Evolutionary conservation across 2,888 invertebrate species (phyloP).

Genomic region (Dendrolimus pini): DNA sequence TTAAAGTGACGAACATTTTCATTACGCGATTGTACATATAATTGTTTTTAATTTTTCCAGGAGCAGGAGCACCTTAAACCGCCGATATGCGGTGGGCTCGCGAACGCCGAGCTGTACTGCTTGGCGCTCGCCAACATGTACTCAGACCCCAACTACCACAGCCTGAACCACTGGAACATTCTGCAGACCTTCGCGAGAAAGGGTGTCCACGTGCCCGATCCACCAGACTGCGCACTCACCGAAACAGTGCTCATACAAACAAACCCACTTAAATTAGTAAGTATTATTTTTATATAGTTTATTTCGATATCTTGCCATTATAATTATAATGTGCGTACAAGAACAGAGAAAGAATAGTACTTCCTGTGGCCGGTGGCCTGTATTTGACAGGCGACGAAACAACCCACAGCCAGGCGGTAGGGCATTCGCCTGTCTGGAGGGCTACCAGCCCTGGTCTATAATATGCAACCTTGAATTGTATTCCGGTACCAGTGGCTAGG

Average conservation of each 20-base stretch:
- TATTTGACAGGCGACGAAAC: too few relatives aligned
- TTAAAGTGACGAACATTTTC: too few relatives aligned
- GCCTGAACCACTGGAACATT: constrained; percentile 96
- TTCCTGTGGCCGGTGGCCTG: too few relatives aligned
- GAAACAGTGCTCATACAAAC: constrained; percentile 97
- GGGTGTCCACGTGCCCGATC: constrained; percentile 90
- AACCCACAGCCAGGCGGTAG: too few relatives aligned
- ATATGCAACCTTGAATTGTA: too few relatives aligned
- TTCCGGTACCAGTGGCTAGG: too few relatives aligned
- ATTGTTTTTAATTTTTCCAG: constrained; percentile 59
- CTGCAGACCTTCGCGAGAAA: constrained; percentile 94
- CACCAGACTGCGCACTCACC: constrained; percentile 91
- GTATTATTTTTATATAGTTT: constrained; percentile 6
- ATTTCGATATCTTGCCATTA: too few relatives aligned
- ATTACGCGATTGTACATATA: too few relatives aligned
- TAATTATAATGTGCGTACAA: too few relatives aligned
- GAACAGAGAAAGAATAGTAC: too few relatives aligned
- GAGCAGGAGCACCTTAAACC: constrained; percentile 96
- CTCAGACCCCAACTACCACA: constrained; percentile 97
- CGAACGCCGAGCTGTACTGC: constrained; percentile 96
- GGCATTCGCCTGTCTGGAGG: too few relatives aligned
- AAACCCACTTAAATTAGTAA: constrained; percentile 94
- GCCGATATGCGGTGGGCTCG: constrained; percentile 91
- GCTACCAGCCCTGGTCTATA: too few relatives aligned
- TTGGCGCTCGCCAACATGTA: constrained; percentile 96